Evolutionary conservation across 2,113 vertebrate species (phyloP), one percentile per base, ranked within the genome.

Genomic region (Chitala chitala): DNA sequence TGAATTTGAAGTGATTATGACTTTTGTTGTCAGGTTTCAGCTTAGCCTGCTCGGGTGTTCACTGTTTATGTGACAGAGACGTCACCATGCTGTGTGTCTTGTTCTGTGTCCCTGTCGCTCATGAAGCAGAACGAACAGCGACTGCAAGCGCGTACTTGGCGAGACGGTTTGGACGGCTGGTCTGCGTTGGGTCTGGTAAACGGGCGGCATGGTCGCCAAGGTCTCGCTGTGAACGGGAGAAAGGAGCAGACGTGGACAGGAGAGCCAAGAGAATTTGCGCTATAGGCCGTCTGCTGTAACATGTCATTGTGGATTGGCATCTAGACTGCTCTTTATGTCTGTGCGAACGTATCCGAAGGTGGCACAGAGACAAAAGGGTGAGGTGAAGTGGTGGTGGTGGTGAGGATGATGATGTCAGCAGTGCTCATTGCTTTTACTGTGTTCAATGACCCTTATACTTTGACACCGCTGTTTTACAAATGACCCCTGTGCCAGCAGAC

Each of bases 101-200:
- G n/a, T 53, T 56, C 54, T 33, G 63, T 68, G 51, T 56, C 53
- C 0, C 29, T 33, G 20, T 54, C 50, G 5, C 31, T n/a, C 55
- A 33, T 56, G 53, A 58, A 44, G 66, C n/a, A n/a, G n/a, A n/a
- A n/a, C n/a, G n/a, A n/a, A n/a, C n/a, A n/a, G 13, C 31, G 12
- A 20, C 5, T 29, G 24, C 26, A 9, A 22, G 12, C 24, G 5
- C 20, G 26, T 33, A 3, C 36, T 33, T 17, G 59, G 10, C 15
- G 31, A n/a, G n/a, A n/a, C n/a, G n/a, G n/a, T n/a, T n/a, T 20
- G 4, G 42, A 29, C 33, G 40, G 75, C 68, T 76, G 74, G 22
- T 69, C 9, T 33, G 31, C 48, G 13, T 70, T 66, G 9, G 40
- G 29, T 29, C 31, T 26, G 36, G 33, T 64, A 56, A n/a, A 53